Conservation (phyloP, 2,113 vertebrate genomes). For the Centrocercus urophasianus region DNA sequence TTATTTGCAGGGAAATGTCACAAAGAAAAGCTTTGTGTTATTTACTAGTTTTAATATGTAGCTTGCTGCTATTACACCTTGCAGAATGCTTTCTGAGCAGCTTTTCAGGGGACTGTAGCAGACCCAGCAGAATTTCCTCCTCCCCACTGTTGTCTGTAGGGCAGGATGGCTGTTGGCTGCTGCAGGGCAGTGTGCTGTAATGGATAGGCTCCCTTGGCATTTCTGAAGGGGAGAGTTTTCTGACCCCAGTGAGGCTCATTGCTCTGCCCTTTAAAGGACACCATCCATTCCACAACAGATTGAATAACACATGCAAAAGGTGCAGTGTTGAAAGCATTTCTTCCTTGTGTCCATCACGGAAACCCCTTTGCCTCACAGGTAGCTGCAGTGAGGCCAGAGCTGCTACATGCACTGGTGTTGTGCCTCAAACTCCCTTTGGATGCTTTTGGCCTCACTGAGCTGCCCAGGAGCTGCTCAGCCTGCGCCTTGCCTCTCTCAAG, state of each 20-base stretch:
- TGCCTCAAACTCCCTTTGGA: neutral
- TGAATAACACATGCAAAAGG: slow-evolving; percentile 21
- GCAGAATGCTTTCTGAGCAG: neutral
- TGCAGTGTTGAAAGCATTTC: neutral
- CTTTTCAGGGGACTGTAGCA: neutral
- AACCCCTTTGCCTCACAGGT: accelerated
- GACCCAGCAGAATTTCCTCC: neutral
- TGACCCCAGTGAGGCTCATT: neutral
- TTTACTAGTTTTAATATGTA: neutral
- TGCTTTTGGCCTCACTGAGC: neutral
- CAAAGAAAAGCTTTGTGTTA: neutral
- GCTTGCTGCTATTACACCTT: neutral
- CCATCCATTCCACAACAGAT: neutral
- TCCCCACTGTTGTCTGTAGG: neutral
- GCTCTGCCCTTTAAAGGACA: slow-evolving; percentile 53
- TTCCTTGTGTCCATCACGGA: neutral
- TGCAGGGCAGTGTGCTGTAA: accelerated
- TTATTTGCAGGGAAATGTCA: neutral
- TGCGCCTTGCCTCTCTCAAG: neutral
- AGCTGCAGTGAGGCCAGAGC: neutral
- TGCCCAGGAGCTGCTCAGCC: neutral
- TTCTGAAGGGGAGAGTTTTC: neutral
- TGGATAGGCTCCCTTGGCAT: slow-evolving; percentile 31
- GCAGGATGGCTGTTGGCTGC: neutral
- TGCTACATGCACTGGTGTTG: neutral